Evolutionary conservation across 2,797 vertebrate species (phyloP).

Genomic region (Gymnocypris eckloni): DNA sequence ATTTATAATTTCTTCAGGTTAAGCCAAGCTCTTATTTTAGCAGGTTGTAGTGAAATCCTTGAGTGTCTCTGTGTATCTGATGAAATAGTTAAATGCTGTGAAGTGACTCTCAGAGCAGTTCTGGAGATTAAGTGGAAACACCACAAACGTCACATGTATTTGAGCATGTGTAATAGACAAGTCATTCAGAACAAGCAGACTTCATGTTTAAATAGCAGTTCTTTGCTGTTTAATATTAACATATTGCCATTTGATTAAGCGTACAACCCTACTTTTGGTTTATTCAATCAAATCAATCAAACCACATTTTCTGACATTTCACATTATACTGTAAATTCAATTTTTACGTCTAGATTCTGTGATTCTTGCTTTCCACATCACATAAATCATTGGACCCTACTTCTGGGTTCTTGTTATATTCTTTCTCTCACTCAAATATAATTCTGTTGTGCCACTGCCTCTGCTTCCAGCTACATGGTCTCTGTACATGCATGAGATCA

Average conservation of each 20-base stretch:
- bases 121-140: neutral
- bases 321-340: neutral
- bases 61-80: neutral
- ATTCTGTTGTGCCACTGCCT: constrained; percentile 17
- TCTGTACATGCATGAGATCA: constrained; percentile 45
- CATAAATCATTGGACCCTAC: neutral
- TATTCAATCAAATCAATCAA: no score
- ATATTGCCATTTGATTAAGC: neutral
- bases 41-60: neutral
- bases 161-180: neutral
- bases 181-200: neutral
- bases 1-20: neutral
- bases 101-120: neutral
- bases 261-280: neutral
- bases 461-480: constrained; percentile 24
- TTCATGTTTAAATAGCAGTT: neutral
- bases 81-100: neutral
- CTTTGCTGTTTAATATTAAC: neutral
- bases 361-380: neutral
- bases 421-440: neutral
- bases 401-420: neutral
- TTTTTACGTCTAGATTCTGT: neutral
- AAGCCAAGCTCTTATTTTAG: neutral
- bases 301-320: neutral
- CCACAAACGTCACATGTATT: neutral